Evolutionary conservation across 2,888 invertebrate species (phyloP).

Genomic region (Unio pictorum): DNA sequence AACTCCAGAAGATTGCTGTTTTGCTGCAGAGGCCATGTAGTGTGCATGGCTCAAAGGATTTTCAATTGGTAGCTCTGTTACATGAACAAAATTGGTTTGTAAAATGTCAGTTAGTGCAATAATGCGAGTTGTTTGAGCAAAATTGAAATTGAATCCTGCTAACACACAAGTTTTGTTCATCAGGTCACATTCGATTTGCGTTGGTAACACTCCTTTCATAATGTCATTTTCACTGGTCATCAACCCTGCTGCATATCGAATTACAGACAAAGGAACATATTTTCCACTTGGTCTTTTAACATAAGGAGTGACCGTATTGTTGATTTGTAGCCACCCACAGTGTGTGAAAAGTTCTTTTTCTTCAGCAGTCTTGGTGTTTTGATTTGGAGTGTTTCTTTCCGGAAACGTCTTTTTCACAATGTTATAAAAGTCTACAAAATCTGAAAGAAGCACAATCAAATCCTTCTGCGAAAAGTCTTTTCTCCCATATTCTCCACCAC

Average conservation of each 20-base stretch:
- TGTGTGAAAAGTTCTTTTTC: slow-evolving; percentile 13
- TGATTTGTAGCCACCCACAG: slow-evolving; percentile 72
- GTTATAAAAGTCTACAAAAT: slow-evolving; percentile 89
- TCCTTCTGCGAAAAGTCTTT: slow-evolving; percentile 91
- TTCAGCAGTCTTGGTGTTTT: neutral
- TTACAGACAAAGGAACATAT: slow-evolving; percentile 83
- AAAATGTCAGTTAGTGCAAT: slow-evolving; percentile 55
- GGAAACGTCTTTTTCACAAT: slow-evolving; percentile 77
- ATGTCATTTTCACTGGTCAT: slow-evolving; percentile 42
- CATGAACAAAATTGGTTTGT: slow-evolving; percentile 46
- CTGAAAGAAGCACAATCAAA: slow-evolving; percentile 88
- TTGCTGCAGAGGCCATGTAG: slow-evolving; percentile 54
- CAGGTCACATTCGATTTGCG: slow-evolving; percentile 57
- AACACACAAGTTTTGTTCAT: slow-evolving; percentile 63
- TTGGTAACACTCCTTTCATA: slow-evolving; percentile 51
- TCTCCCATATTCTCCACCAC: slow-evolving; percentile 90
- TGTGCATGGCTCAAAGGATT: slow-evolving; percentile 66
- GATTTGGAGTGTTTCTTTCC: slow-evolving; percentile 30
- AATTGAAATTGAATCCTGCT: slow-evolving; percentile 63
- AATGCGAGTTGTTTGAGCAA: slow-evolving; percentile 62
- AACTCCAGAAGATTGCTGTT: neutral
- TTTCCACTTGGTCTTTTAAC: slow-evolving; percentile 82
- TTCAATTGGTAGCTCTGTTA: slow-evolving; percentile 61
- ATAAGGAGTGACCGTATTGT: slow-evolving; percentile 94
- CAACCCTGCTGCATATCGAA: slow-evolving; percentile 66